Conservation (phyloP, 2,797 vertebrate species). For the Perodicticus potto region DNA sequence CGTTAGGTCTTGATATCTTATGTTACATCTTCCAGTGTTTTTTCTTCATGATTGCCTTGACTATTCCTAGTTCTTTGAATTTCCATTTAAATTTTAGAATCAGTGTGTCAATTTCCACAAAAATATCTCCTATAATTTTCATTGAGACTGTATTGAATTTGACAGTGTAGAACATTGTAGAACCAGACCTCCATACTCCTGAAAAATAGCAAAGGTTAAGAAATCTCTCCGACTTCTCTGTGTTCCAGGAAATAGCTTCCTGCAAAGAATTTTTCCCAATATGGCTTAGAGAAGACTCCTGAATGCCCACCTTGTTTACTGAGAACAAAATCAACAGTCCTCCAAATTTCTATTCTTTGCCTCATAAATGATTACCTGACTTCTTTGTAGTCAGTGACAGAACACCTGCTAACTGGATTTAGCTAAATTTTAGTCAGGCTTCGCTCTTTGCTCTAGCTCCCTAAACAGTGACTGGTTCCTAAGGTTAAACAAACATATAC, state of each 20-base stretch:
- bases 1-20: not conserved
- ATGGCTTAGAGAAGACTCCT: not conserved
- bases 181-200: not conserved
- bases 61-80: not conserved
- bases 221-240: not conserved
- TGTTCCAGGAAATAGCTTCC: not conserved
- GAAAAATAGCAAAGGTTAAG: not conserved
- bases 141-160: not conserved
- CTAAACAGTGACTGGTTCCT: not conserved
- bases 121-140: not conserved
- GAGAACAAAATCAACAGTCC: not conserved
- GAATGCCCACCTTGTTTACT: not conserved
- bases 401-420: not conserved
- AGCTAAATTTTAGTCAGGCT: not conserved
- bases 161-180: not conserved
- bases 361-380: not conserved
- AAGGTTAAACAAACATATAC: not conserved
- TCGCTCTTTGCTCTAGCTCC: rapidly evolving
- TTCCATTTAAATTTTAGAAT: not conserved
- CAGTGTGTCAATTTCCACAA: not conserved
- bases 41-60: not conserved
- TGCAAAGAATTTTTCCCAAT: not conserved
- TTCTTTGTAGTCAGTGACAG: not conserved
- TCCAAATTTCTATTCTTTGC: not conserved
- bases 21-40: not conserved